A percentile compares a stretch with the other conserved stretches of the same genome.
These are phyloP conservation scores for Platygyra sinensis DNA, from an alignment of 64 coral and sea anemone species.

Conservation along the genomic window DNA sequence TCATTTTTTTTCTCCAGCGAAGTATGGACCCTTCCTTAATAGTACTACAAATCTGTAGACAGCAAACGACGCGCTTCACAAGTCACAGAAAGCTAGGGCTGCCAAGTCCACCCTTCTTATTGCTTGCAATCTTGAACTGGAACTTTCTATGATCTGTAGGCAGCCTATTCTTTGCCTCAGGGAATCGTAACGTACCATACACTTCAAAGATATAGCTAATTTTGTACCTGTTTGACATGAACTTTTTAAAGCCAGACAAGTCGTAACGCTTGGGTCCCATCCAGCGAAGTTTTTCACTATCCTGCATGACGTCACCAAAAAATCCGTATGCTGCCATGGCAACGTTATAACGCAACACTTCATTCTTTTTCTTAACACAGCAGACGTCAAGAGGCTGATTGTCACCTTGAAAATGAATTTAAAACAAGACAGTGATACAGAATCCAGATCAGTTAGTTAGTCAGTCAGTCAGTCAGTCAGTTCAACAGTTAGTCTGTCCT, in stretches of 20 bases:
- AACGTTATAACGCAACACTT: constrained; percentile 72
- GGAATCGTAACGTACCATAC: too few species aligned
- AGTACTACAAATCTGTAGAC: too few species aligned
- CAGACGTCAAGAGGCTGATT: constrained; percentile 79
- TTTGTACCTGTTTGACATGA: constrained; percentile 62
- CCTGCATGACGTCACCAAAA: constrained; percentile 90
- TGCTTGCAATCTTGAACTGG: too few species aligned
- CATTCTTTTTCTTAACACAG: constrained; percentile 67
- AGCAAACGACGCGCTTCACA: too few species aligned
- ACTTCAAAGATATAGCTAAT: too few species aligned
- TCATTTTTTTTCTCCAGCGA: too few species aligned
- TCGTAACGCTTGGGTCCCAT: constrained; percentile 91
- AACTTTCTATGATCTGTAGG: too few species aligned
- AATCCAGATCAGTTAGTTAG: background rate
- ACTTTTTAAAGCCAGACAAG: constrained; percentile 76
- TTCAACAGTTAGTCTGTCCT: background rate
- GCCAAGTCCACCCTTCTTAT: too few species aligned
- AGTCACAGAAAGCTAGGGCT: too few species aligned
- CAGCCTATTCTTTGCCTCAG: too few species aligned
- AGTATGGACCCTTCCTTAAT: too few species aligned
- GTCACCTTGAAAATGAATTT: constrained; percentile 44
- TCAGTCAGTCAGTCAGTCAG: background rate
- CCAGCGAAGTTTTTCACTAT: constrained; percentile 91
- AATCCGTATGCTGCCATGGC: constrained; percentile 89
- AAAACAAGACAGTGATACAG: background rate